Evolutionary conservation across 2,797 vertebrate genomes (phyloP).

Genomic region (Anomalospiza imberbis): DNA sequence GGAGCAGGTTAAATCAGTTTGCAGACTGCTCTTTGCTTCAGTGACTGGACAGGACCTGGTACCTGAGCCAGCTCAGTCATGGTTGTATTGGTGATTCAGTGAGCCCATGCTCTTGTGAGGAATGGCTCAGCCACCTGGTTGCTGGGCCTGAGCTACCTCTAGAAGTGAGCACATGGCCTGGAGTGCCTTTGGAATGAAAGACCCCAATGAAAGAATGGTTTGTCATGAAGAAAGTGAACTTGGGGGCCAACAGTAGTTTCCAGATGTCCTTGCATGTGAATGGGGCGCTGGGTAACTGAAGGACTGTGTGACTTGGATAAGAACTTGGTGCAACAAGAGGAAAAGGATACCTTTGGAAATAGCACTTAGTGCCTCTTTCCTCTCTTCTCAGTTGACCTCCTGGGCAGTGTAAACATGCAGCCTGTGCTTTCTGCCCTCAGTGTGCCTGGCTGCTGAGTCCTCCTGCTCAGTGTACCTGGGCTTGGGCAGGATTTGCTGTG

Average conservation of each 20-base stretch:
- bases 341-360: not conserved
- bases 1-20: not conserved
- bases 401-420: not conserved
- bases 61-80: not conserved
- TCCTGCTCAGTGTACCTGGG: rapidly evolving
- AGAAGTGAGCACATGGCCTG: not conserved
- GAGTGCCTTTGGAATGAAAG: not conserved
- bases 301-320: not conserved
- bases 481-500: not conserved
- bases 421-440: not conserved
- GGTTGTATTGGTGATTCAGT: not conserved
- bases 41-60: not conserved
- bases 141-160: not conserved
- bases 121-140: not conserved
- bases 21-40: not conserved
- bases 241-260: not conserved
- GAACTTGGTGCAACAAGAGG: not conserved
- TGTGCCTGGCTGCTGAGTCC: not conserved
- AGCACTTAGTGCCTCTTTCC: not conserved
- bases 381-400: not conserved
- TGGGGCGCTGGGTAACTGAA: not conserved
- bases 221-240: not conserved
- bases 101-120: not conserved
- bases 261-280: not conserved
- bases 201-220: not conserved